Evolutionary conservation across 2,113 vertebrate species (phyloP).

Genomic region (Bettongia penicillata): DNA sequence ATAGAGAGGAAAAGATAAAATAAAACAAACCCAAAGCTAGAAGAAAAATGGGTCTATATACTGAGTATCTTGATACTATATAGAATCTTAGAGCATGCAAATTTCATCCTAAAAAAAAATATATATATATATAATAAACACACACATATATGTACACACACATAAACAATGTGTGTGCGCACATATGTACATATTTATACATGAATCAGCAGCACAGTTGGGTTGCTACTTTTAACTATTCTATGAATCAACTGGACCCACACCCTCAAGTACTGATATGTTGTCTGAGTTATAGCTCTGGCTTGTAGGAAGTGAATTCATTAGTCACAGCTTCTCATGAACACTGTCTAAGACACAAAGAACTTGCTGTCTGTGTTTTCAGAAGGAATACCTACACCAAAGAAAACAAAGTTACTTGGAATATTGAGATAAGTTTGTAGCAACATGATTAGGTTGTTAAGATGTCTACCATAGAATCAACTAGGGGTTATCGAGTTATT

Average conservation of each 20-base stretch:
- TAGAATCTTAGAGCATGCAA: neutral
- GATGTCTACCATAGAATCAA: neutral
- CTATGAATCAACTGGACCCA: neutral
- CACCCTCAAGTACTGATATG: neutral
- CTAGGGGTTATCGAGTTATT: neutral
- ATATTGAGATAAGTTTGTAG: neutral
- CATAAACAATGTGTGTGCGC: too few species aligned
- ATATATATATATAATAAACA: too few species aligned
- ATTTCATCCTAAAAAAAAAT: neutral
- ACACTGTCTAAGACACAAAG: neutral
- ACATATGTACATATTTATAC: neutral
- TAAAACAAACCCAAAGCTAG: neutral
- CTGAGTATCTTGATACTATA: neutral
- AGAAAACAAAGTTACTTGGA: neutral
- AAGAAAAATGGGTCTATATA: neutral
- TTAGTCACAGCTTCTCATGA: neutral
- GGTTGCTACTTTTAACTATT: neutral
- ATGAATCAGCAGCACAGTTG: neutral
- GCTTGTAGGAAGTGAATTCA: neutral
- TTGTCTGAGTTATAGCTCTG: neutral
- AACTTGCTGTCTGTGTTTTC: neutral
- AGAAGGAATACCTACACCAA: neutral
- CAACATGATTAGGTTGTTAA: neutral
- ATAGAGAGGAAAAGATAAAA: neutral
- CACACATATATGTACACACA: too few species aligned